Conservation (phyloP, 1,140 invertebrate species). For the Phortica variegata region DNA sequence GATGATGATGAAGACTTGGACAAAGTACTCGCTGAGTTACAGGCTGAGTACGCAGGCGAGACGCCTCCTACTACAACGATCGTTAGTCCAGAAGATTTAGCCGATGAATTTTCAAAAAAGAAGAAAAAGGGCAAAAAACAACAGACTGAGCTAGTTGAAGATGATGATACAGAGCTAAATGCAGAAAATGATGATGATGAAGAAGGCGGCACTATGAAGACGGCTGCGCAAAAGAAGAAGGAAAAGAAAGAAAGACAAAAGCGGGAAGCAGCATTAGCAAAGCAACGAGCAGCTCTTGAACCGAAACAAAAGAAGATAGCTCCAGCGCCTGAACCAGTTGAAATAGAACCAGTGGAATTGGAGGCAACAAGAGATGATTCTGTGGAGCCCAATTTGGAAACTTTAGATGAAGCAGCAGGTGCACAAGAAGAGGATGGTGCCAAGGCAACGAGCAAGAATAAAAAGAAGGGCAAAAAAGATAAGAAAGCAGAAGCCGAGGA, state of each 20-base stretch:
- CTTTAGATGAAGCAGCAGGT: constrained; percentile 56
- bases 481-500: constrained; percentile 64
- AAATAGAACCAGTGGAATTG: constrained; percentile 49
- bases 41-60: constrained; percentile 74
- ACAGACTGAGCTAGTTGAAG: constrained; percentile 42
- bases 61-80: constrained; percentile 37
- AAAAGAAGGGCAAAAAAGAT: constrained; percentile 62
- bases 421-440: constrained; percentile 39
- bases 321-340: constrained; percentile 40
- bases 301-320: constrained; percentile 56
- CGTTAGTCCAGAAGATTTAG: constrained; percentile 51
- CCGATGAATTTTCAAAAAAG: constrained; percentile 59
- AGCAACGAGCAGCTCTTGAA: constrained; percentile 60
- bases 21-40: constrained; percentile 77
- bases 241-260: constrained; percentile 85
- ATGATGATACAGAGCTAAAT: constrained; percentile 57
- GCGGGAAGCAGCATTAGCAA: constrained; percentile 61
- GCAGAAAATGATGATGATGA: constrained; percentile 61
- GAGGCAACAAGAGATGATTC: constrained; percentile 55
- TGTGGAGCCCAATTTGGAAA: constrained; percentile 55
- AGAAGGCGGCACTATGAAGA: constrained; percentile 70
- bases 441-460: constrained; percentile 61
- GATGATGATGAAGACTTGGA: constrained; percentile 80
- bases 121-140: constrained; percentile 59
- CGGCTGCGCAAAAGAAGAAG: constrained; percentile 82